These are phyloP conservation scores for Corythaeola cristata DNA, from an alignment of 2,113 vertebrate genomes.

Conservation along the genomic window DNA sequence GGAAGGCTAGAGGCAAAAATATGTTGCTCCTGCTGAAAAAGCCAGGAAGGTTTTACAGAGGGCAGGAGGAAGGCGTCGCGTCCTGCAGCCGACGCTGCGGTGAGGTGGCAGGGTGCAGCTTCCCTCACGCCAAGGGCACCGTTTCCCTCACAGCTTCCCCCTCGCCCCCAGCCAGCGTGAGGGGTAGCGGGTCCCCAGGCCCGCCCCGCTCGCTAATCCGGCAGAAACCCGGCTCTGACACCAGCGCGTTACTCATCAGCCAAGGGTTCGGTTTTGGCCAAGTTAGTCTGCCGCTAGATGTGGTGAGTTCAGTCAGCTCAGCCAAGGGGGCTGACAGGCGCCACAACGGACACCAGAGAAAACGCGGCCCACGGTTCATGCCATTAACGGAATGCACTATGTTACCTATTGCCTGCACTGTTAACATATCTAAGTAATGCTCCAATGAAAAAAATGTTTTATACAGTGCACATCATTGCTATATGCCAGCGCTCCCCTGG, in stretches of 20 bases:
- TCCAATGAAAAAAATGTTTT: fast-evolving
- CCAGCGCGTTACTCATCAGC: fast-evolving
- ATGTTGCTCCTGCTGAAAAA: background rate
- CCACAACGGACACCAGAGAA: fast-evolving
- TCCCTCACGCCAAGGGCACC: too few relatives aligned
- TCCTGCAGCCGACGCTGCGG: background rate
- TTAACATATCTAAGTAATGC: background rate
- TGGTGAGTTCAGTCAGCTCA: fast-evolving
- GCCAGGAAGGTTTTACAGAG: fast-evolving
- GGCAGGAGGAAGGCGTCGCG: too few relatives aligned
- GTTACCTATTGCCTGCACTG: too few relatives aligned
- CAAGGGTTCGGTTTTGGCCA: fast-evolving
- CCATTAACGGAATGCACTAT: fast-evolving
- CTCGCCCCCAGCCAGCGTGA: too few relatives aligned
- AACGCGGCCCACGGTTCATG: fast-evolving
- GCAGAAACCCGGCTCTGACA: background rate
- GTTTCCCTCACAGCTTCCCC: fast-evolving
- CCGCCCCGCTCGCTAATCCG: fast-evolving
- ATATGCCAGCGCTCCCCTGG: background rate
- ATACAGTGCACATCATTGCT: background rate
- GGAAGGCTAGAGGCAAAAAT: fast-evolving
- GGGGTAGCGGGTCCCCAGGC: fast-evolving
- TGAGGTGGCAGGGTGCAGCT: too few relatives aligned
- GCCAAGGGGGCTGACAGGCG: fast-evolving
- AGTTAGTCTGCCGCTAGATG: fast-evolving